Base-by-base conservation (phyloP, 2,888 invertebrate species). In the Coecobrya sp. region DNA sequence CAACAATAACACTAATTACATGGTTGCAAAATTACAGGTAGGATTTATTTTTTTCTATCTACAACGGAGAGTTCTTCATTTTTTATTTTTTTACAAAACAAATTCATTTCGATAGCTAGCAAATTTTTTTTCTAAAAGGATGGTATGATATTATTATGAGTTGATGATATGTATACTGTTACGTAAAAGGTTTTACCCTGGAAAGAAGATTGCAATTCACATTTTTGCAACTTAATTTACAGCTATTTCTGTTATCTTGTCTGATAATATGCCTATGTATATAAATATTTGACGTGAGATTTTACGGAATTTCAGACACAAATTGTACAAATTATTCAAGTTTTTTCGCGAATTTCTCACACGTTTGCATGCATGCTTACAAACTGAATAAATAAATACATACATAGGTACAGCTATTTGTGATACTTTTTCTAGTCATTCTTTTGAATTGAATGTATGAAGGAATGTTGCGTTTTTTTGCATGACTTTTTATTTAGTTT, bases 171-270 rank as follows among this genome's bases (percentile, higher is more conserved):
- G n/a, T n/a, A n/a, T 65, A 65, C 65, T 25, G 65, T 65, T 65
- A 65, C 65, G 65, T 65, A 19, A 65, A 65, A 65, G 8, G 65
- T 0, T 25, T 65, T 65, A 65, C 25, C 25, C 65, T 65, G 65
- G 65, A 65, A 65, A 65, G 65, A 13, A 25, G 27, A 25, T 55
- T 55, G n/a, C 55, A 22, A 65, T 10, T 8, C n/a, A n/a, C n/a
- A 13, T 45, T 73, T 22, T 76, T 42, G 42, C 76, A 22, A 76
- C 49, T 76, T 49, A 45, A 76, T 76, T 45, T 76, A 76, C 76
- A 76, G 76, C 76, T 76, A 65, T 65, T 22, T 25, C 22, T 59
- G 0, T 27, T 25, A 16, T n/a, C 3, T n/a, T n/a, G n/a, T n/a
- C 10, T n/a, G 76, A 76, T 76, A 76, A 49, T 65, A 22, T 1